phyloP scores from a whole-genome alignment of 2,888 invertebrate species.

The Cartodere bifasciata region DNA sequence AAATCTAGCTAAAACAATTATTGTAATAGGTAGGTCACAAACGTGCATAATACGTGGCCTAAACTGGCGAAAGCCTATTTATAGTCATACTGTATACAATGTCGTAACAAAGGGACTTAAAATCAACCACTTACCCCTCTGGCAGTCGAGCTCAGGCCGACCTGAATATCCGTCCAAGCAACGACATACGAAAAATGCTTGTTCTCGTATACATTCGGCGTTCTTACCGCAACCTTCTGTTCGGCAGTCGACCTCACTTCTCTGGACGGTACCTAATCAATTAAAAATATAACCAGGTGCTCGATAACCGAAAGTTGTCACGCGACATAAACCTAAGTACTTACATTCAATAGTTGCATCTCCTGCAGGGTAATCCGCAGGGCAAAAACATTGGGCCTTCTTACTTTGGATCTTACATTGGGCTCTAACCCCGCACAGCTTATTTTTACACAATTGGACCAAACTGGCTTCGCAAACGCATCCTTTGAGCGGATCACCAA shows the following conservation, averaged over 20 bases:
- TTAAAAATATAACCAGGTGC: too few relatives aligned
- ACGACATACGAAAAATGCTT: slow-evolving; percentile 70
- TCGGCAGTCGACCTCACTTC: slow-evolving; percentile 61
- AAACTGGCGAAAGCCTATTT: slow-evolving; percentile 20
- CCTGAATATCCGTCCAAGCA: slow-evolving; percentile 66
- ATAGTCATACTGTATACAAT: slow-evolving; percentile 31
- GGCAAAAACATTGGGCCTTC: slow-evolving; percentile 73
- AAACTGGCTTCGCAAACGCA: slow-evolving; percentile 59
- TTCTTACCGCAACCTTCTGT: slow-evolving; percentile 74
- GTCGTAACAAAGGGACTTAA: too few relatives aligned
- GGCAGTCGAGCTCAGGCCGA: slow-evolving; percentile 59
- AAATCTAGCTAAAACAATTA: slow-evolving; percentile 4
- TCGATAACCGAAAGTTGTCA: too few relatives aligned
- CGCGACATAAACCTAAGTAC: slow-evolving; percentile 30
- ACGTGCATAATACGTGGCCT: background rate
- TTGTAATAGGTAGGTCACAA: background rate
- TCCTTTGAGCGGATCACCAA: slow-evolving; percentile 68
- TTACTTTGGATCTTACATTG: slow-evolving; percentile 58
- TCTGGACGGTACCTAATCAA: slow-evolving; percentile 47
- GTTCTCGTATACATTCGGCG: slow-evolving; percentile 76
- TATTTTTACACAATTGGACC: slow-evolving; percentile 64
- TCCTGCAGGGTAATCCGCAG: slow-evolving; percentile 66
- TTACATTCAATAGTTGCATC: slow-evolving; percentile 79
- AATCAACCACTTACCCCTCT: slow-evolving; percentile 42
- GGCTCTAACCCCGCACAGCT: slow-evolving; percentile 72